Base-by-base conservation (phyloP, 2,113 vertebrate genomes). In the Ciconia stormi region DNA sequence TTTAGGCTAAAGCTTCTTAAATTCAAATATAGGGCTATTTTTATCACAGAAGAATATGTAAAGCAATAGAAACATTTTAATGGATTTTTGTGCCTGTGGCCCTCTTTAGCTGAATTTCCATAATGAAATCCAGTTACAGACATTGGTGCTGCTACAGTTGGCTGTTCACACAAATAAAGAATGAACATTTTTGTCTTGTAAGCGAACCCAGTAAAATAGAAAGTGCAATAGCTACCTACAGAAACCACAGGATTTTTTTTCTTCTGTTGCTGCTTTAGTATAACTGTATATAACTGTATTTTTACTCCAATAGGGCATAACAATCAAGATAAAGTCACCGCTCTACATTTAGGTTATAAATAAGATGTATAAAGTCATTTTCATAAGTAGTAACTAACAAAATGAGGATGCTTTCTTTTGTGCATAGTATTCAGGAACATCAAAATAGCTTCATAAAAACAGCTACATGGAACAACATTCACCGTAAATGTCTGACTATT, bases 41-140 rank as follows among this genome's bases (percentile, higher is more conserved):
- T 98, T 98, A 98, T 98, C 97, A 84, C 93, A 95, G 97, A 98
- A 98, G 97, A 98, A 97, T 97, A 98, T 97, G 97, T 97, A 98
- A 98, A 98, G 98, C 98, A 96, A 98, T 96, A 98, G 97, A 98
- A 98, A 98, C 95, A 98, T 98, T 98, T 98, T 98, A 98, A 98
- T 98, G 98, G 98, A 79, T 98, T 98, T 97, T 97, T 96, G 94
- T 98, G 98, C 98, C 98, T 47, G 92, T 98, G 97, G 98, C 94
- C 96, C 92, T 98, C 94, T 97, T 96, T 85, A 81, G 92, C 96
- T 88, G 90, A 92, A 98, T 98, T 98, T 98, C 98, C 98, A 98
- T 98, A 98, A 98, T 98, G 97, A 98, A 98, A 98, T 98, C 98
- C 97, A 97, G 96, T 98, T 97, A 98, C 91, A 96, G 97, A 94